Conservation (phyloP, 1,140 invertebrate genomes). For the Euwallacea fornicatus region DNA sequence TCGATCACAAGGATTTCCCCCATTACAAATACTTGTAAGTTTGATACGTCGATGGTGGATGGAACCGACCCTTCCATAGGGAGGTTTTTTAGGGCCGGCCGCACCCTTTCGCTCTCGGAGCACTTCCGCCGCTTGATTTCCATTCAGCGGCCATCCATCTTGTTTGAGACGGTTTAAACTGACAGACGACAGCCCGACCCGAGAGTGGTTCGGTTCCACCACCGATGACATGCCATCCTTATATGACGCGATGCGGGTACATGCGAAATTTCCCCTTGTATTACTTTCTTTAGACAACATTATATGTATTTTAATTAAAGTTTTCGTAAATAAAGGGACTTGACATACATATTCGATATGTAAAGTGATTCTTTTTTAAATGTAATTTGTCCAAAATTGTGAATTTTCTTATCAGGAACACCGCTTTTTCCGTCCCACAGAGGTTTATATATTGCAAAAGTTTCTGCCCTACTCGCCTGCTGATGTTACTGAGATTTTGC, state of each 20-base stretch:
- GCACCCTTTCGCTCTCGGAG: slow-evolving; percentile 50
- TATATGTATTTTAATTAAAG: no score
- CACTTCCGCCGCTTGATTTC: slow-evolving; percentile 53
- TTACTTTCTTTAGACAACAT: not conserved
- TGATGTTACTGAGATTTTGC: no score
- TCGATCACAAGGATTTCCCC: no score
- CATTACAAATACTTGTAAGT: not conserved
- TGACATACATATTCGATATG: no score
- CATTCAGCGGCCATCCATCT: slow-evolving; percentile 54
- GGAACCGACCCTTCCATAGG: slow-evolving; percentile 35
- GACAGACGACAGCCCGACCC: slow-evolving; percentile 53
- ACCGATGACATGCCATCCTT: slow-evolving; percentile 48
- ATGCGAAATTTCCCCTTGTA: slow-evolving; percentile 22
- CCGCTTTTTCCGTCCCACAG: no score
- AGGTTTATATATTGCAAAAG: no score
- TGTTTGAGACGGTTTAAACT: slow-evolving; percentile 55
- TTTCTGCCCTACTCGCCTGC: no score
- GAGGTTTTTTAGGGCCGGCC: slow-evolving; percentile 37
- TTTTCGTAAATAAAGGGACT: no score
- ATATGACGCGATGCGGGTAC: slow-evolving; percentile 16
- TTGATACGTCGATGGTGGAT: slow-evolving; percentile 12
- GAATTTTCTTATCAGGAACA: no score
- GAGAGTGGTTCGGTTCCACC: slow-evolving; percentile 50
- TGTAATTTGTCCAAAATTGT: not conserved
- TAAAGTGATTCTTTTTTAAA: no score